These are phyloP conservation scores for Phymatocera aterrima DNA, from an alignment of 2,888 invertebrate species.

Conservation along the genomic window DNA sequence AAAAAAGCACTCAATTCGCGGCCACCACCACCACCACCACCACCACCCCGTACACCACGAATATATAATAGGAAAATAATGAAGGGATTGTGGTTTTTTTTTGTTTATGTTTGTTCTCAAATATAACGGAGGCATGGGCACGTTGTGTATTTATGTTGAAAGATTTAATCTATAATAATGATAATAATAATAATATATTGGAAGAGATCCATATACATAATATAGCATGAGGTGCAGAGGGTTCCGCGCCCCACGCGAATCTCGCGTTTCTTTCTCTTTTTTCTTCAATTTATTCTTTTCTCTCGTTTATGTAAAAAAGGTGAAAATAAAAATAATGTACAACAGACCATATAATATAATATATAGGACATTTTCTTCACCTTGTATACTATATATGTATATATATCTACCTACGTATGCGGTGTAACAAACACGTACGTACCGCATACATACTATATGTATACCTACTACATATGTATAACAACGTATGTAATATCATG, in stretches of 20 bases:
- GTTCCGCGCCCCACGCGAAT: constrained; percentile 57
- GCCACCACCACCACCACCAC: too few relatives aligned
- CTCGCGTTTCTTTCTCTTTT: constrained; percentile 65
- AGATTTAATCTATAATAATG: constrained; percentile 73
- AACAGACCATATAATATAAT: constrained; percentile 67
- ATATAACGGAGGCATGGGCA: not conserved
- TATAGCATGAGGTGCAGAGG: constrained; percentile 65
- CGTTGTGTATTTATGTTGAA: constrained; percentile 69
- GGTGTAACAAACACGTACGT: too few relatives aligned
- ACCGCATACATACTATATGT: not conserved
- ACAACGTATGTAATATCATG: not conserved
- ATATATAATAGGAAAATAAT: too few relatives aligned
- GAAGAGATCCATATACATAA: constrained; percentile 73
- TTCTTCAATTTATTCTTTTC: not conserved
- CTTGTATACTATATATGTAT: constrained; percentile 48
- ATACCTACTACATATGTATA: too few relatives aligned
- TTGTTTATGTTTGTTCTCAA: not conserved
- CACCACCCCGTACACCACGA: too few relatives aligned
- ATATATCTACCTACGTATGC: constrained; percentile 23
- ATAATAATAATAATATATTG: constrained; percentile 66
- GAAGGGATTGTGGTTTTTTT: not conserved
- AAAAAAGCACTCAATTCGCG: too few relatives aligned
- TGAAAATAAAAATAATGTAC: constrained; percentile 74
- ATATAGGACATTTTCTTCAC: constrained; percentile 49
- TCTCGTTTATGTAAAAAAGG: constrained; percentile 62